Percentiles rank a stretch among this genome's conserved stretches.
Conservation (phyloP, 2,113 vertebrate species). For the Takifugu flavidus region DNA sequence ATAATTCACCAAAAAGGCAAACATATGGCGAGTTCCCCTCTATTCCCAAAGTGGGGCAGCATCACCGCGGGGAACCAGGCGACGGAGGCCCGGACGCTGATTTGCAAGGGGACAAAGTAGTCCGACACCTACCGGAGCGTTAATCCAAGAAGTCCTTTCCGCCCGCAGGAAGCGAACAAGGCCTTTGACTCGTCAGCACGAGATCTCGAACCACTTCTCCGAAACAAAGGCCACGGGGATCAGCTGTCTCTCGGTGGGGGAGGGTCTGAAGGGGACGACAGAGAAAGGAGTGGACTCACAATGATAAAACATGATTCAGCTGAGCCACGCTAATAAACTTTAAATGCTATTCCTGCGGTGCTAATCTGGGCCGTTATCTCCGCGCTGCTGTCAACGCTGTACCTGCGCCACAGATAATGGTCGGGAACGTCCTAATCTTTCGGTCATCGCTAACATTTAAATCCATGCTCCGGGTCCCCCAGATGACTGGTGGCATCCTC, state of each 20-base stretch:
- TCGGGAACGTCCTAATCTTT: not conserved
- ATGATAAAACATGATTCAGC: too few species aligned
- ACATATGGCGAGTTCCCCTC: conserved; percentile 57
- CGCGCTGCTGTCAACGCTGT: too few species aligned
- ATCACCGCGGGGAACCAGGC: conserved; percentile 28
- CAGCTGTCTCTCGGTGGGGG: conserved; percentile 94
- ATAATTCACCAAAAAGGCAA: conserved; percentile 43
- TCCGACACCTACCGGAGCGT: conserved; percentile 83
- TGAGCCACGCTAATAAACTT: too few species aligned
- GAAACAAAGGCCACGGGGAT: conserved; percentile 99
- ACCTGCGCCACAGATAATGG: too few species aligned
- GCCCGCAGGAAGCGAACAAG: conserved; percentile 82
- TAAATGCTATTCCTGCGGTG: too few species aligned
- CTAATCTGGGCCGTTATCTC: too few species aligned
- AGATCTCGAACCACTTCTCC: conserved; percentile 99
- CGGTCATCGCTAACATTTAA: conserved; percentile 1
- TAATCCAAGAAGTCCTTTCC: conserved; percentile 81
- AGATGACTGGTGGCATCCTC: conserved; percentile 25
- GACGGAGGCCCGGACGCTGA: conserved; percentile 21
- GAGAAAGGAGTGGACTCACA: too few species aligned
- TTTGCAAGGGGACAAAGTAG: conserved; percentile 8
- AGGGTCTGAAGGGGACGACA: conserved; percentile 77
- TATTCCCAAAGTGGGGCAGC: conserved; percentile 62
- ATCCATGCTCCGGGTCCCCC: conserved; percentile 13
- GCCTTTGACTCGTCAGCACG: conserved; percentile 91